phyloP scores from a whole-genome alignment of 92 coral and sea anemone genomes.

The Porites lobata region DNA sequence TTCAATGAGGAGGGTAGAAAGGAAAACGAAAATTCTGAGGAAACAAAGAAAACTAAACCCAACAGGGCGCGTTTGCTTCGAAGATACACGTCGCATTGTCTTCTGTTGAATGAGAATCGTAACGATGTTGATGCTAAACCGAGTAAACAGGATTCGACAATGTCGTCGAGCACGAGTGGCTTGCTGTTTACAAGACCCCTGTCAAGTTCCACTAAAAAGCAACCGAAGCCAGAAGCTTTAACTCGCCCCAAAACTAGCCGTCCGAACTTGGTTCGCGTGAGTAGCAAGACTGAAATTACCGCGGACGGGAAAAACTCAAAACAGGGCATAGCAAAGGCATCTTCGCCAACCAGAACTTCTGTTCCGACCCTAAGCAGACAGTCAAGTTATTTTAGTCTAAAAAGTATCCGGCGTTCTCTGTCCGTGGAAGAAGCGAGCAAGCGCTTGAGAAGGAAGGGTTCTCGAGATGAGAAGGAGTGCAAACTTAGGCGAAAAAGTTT shows the following conservation, averaged over 20 bases:
- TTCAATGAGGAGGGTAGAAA: neutral
- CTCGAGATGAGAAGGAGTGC: neutral
- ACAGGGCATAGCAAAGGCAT: neutral
- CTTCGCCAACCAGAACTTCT: neutral
- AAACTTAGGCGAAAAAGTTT: neutral
- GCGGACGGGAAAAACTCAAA: neutral
- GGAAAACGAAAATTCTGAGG: neutral
- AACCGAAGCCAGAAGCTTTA: neutral
- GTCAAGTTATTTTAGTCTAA: conserved; percentile 36
- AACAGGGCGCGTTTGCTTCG: conserved; percentile 12
- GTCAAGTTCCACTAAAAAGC: conserved; percentile 26
- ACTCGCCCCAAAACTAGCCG: conserved; percentile 21
- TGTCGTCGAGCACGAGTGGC: conserved; percentile 35
- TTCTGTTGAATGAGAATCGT: neutral
- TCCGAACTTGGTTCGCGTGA: neutral
- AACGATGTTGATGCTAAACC: neutral
- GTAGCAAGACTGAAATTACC: neutral
- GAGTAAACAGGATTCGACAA: conserved; percentile 22
- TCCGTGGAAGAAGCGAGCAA: neutral
- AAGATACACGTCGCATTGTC: conserved; percentile 24
- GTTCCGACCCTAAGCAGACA: neutral
- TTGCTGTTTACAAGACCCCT: conserved; percentile 34
- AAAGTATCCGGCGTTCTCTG: conserved; percentile 22
- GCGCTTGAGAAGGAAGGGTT: neutral
- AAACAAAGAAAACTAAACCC: neutral